Evolutionary conservation across 2,888 invertebrate genomes (phyloP).

Genomic region (Sialis lutaria): DNA sequence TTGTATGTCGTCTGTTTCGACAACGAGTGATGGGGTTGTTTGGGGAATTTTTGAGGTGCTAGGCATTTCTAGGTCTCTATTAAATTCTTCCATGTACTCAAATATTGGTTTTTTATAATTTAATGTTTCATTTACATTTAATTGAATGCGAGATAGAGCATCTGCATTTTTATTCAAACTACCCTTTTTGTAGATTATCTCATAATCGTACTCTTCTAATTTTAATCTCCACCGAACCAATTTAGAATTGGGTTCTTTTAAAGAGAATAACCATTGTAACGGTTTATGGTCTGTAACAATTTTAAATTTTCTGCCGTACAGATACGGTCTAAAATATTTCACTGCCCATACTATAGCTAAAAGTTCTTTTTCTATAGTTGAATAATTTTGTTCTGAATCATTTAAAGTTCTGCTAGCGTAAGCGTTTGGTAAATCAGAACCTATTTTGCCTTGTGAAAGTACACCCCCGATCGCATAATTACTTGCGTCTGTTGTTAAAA

Average conservation of each 20-base stretch:
- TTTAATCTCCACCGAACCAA: slow-evolving; percentile 6
- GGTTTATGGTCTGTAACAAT: slow-evolving; percentile 10
- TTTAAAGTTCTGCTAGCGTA: slow-evolving; percentile 7
- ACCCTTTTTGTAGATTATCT: slow-evolving; percentile 15
- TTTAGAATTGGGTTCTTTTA: slow-evolving; percentile 7
- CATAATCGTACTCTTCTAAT: slow-evolving; percentile 3
- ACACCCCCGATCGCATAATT: slow-evolving; percentile 10
- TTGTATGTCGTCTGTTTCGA: too few species aligned
- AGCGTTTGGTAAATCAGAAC: slow-evolving; percentile 6
- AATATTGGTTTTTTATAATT: too few species aligned
- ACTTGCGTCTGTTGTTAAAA: slow-evolving; percentile 15
- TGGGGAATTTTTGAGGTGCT: too few species aligned
- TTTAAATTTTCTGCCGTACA: slow-evolving; percentile 10
- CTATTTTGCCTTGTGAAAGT: slow-evolving; percentile 8
- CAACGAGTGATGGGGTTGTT: too few species aligned
- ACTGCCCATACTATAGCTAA: slow-evolving; percentile 9
- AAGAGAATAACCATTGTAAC: slow-evolving; percentile 6
- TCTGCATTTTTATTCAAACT: slow-evolving; percentile 16
- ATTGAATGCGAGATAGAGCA: slow-evolving; percentile 12
- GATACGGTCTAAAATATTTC: slow-evolving; percentile 11
- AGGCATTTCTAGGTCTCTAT: too few species aligned
- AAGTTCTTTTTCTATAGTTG: slow-evolving; percentile 10
- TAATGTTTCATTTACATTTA: too few species aligned
- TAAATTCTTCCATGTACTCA: too few species aligned
- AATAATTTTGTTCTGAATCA: slow-evolving; percentile 4